Evolutionary conservation across 1,140 invertebrate genomes (phyloP).

Genomic region (Melitaea cinxia): DNA sequence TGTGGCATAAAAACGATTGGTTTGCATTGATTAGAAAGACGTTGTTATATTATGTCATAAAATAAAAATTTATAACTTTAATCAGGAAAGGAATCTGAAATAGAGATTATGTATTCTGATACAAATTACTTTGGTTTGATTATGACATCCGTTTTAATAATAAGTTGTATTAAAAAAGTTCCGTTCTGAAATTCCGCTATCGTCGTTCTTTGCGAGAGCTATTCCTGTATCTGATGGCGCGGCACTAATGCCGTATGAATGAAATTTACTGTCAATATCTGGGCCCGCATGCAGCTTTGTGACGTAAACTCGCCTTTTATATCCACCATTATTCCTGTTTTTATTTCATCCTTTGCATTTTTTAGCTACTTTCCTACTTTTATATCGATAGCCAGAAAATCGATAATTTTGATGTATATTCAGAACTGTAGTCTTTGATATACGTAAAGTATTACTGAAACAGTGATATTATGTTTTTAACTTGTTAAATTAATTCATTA

Average conservation of each 20-base stretch:
- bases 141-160: not conserved
- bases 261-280: constrained; percentile 82
- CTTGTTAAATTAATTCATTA: too few relatives aligned
- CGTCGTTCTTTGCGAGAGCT: constrained; percentile 63
- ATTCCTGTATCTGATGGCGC: constrained; percentile 76
- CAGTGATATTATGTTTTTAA: too few relatives aligned
- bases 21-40: too few relatives aligned
- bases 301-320: constrained; percentile 77
- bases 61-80: too few relatives aligned
- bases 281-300: constrained; percentile 80
- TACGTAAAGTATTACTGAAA: not conserved
- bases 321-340: constrained; percentile 63
- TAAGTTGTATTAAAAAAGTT: not conserved
- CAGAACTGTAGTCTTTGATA: constrained; percentile 6
- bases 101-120: too few relatives aligned
- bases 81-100: too few relatives aligned
- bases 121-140: too few relatives aligned
- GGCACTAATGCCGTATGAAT: constrained; percentile 81
- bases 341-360: constrained; percentile 63
- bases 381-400: constrained; percentile 33
- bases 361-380: constrained; percentile 53
- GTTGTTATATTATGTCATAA: too few relatives aligned
- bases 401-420: constrained; percentile 27
- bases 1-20: too few relatives aligned
- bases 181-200: constrained; percentile 27